Evolutionary conservation across 2,888 invertebrate species (phyloP).

Genomic region (Selenia dentaria): DNA sequence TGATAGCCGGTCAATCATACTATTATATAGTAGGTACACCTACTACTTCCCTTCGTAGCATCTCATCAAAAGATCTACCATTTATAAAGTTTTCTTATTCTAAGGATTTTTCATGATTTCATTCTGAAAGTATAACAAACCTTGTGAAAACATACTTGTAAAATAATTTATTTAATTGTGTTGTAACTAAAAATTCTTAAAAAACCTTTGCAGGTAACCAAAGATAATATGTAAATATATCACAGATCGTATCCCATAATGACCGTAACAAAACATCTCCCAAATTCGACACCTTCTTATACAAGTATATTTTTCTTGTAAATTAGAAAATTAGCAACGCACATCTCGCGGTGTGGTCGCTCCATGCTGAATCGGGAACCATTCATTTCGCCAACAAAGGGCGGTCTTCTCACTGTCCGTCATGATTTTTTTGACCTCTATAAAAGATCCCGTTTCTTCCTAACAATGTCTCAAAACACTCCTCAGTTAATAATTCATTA

Average conservation of each 20-base stretch:
- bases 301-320: constrained; percentile 3
- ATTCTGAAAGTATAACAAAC: too few relatives aligned
- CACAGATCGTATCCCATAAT: constrained; percentile 5
- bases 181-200: background rate
- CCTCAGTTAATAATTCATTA: constrained; percentile 45
- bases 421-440: constrained; percentile 41
- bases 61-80: too few relatives aligned
- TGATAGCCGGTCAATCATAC: too few relatives aligned
- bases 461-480: constrained; percentile 53
- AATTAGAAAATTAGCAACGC: constrained; percentile 79
- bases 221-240: background rate
- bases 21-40: too few relatives aligned
- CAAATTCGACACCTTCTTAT: constrained; percentile 3
- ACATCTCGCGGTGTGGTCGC: constrained; percentile 72
- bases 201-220: background rate
- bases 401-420: constrained; percentile 25
- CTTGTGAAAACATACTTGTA: too few relatives aligned
- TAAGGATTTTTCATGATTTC: too few relatives aligned
- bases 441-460: constrained; percentile 50
- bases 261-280: background rate
- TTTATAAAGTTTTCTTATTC: too few relatives aligned
- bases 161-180: too few relatives aligned
- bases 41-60: too few relatives aligned
- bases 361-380: constrained; percentile 49
- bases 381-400: constrained; percentile 63